These are phyloP conservation scores for Craseonycteris thonglongyai DNA, from an alignment of 2,113 vertebrate species.

Conservation along the genomic window DNA sequence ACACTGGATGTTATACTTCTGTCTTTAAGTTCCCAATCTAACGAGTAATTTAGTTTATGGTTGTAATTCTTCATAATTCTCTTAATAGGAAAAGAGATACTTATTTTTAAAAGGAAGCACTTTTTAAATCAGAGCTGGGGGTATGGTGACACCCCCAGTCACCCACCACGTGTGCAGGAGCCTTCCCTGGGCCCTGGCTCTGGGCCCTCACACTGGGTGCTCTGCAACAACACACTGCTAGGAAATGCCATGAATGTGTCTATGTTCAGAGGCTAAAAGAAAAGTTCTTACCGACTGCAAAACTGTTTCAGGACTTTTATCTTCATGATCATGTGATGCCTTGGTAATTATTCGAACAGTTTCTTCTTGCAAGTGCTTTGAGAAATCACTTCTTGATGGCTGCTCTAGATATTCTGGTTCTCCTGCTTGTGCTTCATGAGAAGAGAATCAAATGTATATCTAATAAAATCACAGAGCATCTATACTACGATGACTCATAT, in stretches of 20 bases:
- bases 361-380: conserved; percentile 93
- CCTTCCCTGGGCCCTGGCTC: neutral
- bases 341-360: conserved; percentile 91
- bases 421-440: conserved; percentile 83
- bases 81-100: neutral
- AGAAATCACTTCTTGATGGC: conserved; percentile 89
- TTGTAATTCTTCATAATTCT: neutral
- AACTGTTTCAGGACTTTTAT: conserved; percentile 89
- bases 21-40: neutral
- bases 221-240: neutral
- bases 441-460: conserved; percentile 67
- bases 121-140: neutral
- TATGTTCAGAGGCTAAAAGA: conserved; percentile 24
- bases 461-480: conserved; percentile 27
- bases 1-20: neutral
- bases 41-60: neutral
- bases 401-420: conserved; percentile 98
- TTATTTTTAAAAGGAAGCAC: neutral
- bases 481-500: neutral
- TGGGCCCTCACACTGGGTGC: neutral
- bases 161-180: neutral
- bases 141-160: neutral
- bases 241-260: neutral
- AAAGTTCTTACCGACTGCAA: conserved; percentile 87
- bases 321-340: conserved; percentile 88